These are phyloP conservation scores for Palloptera scutellata DNA, from an alignment of 2,888 invertebrate genomes.

Conservation along the genomic window DNA sequence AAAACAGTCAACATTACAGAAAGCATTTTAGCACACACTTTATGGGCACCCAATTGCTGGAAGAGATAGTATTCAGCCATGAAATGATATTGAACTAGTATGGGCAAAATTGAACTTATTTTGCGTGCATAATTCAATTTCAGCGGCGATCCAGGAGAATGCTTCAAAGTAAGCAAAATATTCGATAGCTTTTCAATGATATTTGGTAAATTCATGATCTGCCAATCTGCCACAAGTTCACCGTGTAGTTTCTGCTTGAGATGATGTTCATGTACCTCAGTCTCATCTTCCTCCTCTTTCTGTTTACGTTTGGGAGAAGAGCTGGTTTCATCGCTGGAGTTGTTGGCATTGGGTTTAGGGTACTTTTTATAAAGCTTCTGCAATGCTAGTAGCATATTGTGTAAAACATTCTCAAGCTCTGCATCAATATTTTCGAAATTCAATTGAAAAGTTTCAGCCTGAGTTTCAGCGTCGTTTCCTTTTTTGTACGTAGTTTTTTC, in stretches of 20 bases:
- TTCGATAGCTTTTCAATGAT: constrained; percentile 61
- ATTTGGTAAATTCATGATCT: constrained; percentile 68
- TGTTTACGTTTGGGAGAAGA: constrained; percentile 23
- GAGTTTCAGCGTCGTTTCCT: not conserved
- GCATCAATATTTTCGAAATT: constrained; percentile 51
- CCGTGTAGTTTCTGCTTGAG: constrained; percentile 73
- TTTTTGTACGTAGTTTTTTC: constrained; percentile 19
- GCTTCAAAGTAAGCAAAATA: constrained; percentile 64
- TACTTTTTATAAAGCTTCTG: constrained; percentile 70
- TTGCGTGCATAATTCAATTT: constrained; percentile 47
- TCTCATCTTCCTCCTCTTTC: constrained; percentile 36
- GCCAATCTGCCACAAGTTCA: constrained; percentile 70
- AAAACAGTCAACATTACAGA: constrained; percentile 86
- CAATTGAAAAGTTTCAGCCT: not conserved
- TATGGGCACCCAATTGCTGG: constrained; percentile 79
- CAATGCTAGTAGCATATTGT: constrained; percentile 67
- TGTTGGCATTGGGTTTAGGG: constrained; percentile 34
- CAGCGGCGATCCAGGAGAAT: constrained; percentile 58
- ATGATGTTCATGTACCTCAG: constrained; percentile 67
- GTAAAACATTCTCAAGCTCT: constrained; percentile 66
- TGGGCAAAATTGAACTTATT: constrained; percentile 66
- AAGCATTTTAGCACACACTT: constrained; percentile 82
- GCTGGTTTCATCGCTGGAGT: constrained; percentile 34
- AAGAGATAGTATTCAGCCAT: constrained; percentile 82
- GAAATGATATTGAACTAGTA: constrained; percentile 79